Percentiles rank a stretch among this genome's conserved stretches.
Evolutionary conservation across 2,888 invertebrate species (phyloP).

Genomic region (Drosophila hamatofila): DNA sequence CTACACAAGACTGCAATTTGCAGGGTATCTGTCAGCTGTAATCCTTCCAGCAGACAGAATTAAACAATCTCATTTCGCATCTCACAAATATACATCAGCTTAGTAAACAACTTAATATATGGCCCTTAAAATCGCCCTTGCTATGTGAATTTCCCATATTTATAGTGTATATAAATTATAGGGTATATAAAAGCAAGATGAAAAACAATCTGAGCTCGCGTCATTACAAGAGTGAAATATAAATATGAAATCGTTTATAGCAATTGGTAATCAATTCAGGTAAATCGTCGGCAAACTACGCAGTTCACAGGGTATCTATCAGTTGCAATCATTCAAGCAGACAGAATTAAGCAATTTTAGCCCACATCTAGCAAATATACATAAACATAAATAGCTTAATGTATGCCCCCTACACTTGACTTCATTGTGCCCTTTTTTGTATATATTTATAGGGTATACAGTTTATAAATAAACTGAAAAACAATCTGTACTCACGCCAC

Average conservation of each 20-base stretch:
- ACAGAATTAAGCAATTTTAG: background rate
- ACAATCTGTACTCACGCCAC: background rate
- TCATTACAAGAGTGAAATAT: background rate
- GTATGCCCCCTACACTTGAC: too few relatives aligned
- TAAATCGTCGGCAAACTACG: background rate
- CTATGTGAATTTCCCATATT: background rate
- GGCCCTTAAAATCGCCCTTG: too few relatives aligned
- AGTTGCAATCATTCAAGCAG: background rate
- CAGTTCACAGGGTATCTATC: background rate
- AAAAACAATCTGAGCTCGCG: background rate
- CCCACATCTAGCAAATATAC: background rate
- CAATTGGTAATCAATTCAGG: background rate
- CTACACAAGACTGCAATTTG: background rate
- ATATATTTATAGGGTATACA: background rate
- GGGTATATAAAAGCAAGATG: background rate
- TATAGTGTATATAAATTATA: background rate
- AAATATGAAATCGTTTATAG: background rate
- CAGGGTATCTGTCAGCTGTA: background rate
- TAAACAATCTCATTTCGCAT: background rate
- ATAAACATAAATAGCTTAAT: background rate
- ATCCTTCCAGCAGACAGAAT: background rate
- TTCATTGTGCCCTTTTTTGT: too few relatives aligned
- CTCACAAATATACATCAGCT: background rate
- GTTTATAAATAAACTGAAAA: slow-evolving; percentile 8
- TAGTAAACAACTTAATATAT: background rate